These are phyloP conservation scores for Gobio gobio DNA, from an alignment of 2,113 vertebrate species.

Conservation along the genomic window DNA sequence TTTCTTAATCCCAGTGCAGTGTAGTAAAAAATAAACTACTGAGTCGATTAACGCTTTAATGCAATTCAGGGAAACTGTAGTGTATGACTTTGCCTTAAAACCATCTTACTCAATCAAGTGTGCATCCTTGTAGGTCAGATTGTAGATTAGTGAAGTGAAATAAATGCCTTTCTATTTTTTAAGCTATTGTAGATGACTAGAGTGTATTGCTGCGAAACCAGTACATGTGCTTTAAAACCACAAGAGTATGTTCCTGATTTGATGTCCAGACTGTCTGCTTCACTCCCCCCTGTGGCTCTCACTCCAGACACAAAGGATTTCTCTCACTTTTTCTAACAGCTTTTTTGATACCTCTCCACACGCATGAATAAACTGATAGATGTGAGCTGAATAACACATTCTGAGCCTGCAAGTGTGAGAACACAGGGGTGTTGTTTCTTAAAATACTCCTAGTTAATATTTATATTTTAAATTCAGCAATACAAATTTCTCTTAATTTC, in stretches of 20 bases:
- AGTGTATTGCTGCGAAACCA: neutral
- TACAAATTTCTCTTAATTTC: neutral
- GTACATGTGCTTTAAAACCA: neutral
- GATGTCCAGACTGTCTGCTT: slow-evolving; percentile 36
- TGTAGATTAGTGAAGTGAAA: neutral
- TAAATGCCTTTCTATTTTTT: neutral
- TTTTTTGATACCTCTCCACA: slow-evolving; percentile 31
- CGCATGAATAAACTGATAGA: slow-evolving; percentile 16
- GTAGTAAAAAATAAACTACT: slow-evolving; percentile 43
- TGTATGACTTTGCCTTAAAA: neutral
- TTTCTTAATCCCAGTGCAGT: slow-evolving; percentile 35
- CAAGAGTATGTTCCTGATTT: neutral
- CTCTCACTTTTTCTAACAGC: slow-evolving; percentile 21
- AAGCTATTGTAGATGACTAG: neutral
- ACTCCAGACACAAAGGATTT: slow-evolving; percentile 50
- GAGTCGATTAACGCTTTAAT: slow-evolving; percentile 36
- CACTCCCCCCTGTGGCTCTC: neutral
- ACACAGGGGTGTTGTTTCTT: neutral
- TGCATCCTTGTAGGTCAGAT: neutral
- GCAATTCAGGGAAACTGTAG: neutral
- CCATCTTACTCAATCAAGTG: neutral
- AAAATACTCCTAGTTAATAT: neutral
- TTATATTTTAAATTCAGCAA: neutral
- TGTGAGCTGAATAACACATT: slow-evolving; percentile 1
- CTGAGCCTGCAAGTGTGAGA: neutral